Conservation (phyloP, 2,797 vertebrate genomes). For the Fistularia tabacaria region DNA sequence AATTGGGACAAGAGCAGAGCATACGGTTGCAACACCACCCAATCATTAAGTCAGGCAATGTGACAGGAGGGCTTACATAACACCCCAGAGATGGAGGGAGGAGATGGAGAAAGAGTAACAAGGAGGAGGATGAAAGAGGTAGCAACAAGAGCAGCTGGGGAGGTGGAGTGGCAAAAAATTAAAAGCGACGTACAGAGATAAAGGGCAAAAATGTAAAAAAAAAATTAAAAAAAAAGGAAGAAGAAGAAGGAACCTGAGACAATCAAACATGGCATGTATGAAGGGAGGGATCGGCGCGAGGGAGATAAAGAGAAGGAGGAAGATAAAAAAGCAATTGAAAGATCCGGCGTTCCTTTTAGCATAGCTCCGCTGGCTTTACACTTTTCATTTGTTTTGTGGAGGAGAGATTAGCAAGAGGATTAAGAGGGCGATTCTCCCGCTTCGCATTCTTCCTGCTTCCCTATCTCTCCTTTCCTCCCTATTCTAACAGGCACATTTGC, state of each 20-base stretch:
- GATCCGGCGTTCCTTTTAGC: conserved; percentile 74
- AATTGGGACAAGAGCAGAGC: conserved; percentile 54
- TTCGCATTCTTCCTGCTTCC: conserved; percentile 52
- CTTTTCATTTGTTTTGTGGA: conserved; percentile 80
- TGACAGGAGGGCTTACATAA: conserved; percentile 75
- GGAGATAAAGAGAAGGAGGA: conserved; percentile 34
- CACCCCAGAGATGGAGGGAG: conserved; percentile 74
- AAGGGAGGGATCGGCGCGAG: conserved; percentile 22
- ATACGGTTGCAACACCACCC: conserved; percentile 40
- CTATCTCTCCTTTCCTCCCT: conserved; percentile 23
- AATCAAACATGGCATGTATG: conserved; percentile 43
- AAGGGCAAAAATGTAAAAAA: too few relatives aligned
- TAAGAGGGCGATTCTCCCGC: conserved; percentile 67
- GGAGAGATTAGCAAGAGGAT: conserved; percentile 76
- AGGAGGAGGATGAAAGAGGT: conserved; percentile 57
- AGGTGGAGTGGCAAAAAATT: conserved; percentile 33
- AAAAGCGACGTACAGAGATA: neutral
- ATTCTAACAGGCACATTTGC: conserved; percentile 13
- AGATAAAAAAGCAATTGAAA: conserved; percentile 59
- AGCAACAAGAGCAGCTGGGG: conserved; percentile 49
- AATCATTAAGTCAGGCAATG: conserved; percentile 81
- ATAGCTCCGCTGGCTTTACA: conserved; percentile 77
- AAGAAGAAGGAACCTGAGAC: conserved; percentile 34
- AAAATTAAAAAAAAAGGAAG: neutral
- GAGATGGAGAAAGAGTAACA: conserved; percentile 65